Base-by-base conservation (phyloP, 2,888 invertebrate species). In the Mesopsocus fuscifrons region DNA sequence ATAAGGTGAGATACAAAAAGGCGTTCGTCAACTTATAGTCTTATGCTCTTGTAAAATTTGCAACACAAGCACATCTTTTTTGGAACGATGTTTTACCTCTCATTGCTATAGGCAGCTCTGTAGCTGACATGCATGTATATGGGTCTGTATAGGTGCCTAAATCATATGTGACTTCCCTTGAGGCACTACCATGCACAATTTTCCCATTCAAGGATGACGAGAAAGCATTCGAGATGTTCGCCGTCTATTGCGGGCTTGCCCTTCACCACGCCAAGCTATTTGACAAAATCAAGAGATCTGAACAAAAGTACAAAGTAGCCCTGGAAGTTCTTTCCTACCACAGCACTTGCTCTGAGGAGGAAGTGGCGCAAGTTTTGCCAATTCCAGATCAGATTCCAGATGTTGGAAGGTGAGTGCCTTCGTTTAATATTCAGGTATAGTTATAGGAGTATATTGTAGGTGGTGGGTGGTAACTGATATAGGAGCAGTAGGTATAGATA, bases 261-360 rank as follows among this genome's bases (percentile, higher is more conserved):
- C 65, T 88, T 8, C 83, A 87, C 54, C 82, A 87, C 55, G 84
- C 85, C 8, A 80, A 81, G 57, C 62, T 87, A 1, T 85, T 85
- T 55, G 83, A 85, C 53, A 79, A 80, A 58, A 84, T 87, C 15
- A 68, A 74, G 47, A 67, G 77, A 41, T 83, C 83, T 1, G 84
- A 87, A 54, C 84, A 85, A 56, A 84, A 83, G 56, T 83, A 83
- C 58, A 65, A 68, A 53, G 77, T 87, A 2, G 83, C 84, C 1
- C 59, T 87, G 34, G 85, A 87, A 59, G 83, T 87, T 1, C 59
- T 87, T 3, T 80, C 82, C 49, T 85, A 85, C 54, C 85, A 87
- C 57, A 82, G 80, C 52, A 77, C 78, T 2, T 80, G 82, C 54
- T 69, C 69, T 4, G 79, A 82, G 44, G 72, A 74, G 41, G 85